These are phyloP conservation scores for Pimephales promelas DNA, from an alignment of 2,113 vertebrate species.

Conservation along the genomic window DNA sequence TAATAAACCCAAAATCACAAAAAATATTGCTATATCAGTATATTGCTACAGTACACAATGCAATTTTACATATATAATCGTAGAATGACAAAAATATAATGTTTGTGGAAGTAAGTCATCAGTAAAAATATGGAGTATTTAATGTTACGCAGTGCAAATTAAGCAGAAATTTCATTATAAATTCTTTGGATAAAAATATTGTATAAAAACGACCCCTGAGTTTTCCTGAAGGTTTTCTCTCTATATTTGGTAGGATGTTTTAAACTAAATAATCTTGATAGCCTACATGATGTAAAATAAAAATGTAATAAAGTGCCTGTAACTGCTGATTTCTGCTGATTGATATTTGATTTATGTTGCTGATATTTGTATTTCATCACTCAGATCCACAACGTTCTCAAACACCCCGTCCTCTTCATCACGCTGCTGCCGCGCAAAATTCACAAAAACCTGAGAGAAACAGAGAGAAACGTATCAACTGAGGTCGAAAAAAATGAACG, in stretches of 20 bases:
- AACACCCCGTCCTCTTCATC: conserved; percentile 47
- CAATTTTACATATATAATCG: not conserved
- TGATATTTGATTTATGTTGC: conserved; percentile 24
- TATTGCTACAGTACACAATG: not conserved
- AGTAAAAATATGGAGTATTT: not conserved
- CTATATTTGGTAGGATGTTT: not conserved
- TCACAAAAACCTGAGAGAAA: conserved; percentile 60
- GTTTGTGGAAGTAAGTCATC: not conserved
- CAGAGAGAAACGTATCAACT: not conserved
- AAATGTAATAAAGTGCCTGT: not conserved
- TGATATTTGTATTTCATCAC: conserved; percentile 46
- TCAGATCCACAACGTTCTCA: conserved; percentile 51
- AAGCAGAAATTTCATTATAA: not conserved
- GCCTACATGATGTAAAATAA: not conserved
- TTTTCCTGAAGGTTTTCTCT: not conserved
- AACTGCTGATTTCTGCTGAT: not conserved
- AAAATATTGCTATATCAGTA: no score
- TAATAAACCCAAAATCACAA: not conserved
- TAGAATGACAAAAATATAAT: not conserved
- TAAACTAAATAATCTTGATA: not conserved
- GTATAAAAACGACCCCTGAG: not conserved
- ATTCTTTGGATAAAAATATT: not conserved
- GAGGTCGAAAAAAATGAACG: not conserved
- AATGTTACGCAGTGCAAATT: not conserved
- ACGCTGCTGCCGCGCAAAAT: conserved; percentile 58